These are phyloP conservation scores for Pantherophis vulpinus DNA, from an alignment of 2,797 vertebrate species.

Conservation along the genomic window DNA sequence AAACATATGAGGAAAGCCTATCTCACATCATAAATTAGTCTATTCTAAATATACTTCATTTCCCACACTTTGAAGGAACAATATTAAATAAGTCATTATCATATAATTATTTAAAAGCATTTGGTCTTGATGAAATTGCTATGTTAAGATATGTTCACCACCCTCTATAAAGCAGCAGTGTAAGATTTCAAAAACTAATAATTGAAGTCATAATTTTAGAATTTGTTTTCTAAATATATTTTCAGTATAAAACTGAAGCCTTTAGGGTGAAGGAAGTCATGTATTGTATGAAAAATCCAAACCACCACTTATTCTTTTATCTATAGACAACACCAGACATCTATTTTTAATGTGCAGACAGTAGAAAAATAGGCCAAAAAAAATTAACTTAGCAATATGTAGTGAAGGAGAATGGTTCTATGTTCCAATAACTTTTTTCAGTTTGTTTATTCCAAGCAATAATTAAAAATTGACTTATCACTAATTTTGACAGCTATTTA, in stretches of 20 bases:
- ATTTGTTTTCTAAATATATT: neutral
- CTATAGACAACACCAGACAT: neutral
- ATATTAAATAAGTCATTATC: neutral
- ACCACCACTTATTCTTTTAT: neutral
- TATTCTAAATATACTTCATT: neutral
- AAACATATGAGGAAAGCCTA: neutral
- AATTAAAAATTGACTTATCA: neutral
- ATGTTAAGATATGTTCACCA: neutral
- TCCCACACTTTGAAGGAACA: neutral
- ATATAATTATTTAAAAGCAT: neutral
- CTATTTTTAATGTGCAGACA: neutral
- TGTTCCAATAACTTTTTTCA: slow-evolving; percentile 48
- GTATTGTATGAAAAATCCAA: neutral
- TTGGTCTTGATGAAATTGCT: neutral
- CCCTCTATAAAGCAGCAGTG: neutral
- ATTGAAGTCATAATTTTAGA: neutral
- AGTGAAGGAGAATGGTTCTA: slow-evolving; percentile 49
- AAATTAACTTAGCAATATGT: neutral
- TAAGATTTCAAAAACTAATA: neutral
- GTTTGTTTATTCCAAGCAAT: neutral
- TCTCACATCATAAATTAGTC: neutral
- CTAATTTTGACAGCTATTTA: neutral
- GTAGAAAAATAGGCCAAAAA: neutral
- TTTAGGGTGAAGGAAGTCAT: neutral
- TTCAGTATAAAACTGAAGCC: neutral